These are phyloP conservation scores for Lumbricus terrestris DNA, from an alignment of 2,888 invertebrate species.

Conservation along the genomic window DNA sequence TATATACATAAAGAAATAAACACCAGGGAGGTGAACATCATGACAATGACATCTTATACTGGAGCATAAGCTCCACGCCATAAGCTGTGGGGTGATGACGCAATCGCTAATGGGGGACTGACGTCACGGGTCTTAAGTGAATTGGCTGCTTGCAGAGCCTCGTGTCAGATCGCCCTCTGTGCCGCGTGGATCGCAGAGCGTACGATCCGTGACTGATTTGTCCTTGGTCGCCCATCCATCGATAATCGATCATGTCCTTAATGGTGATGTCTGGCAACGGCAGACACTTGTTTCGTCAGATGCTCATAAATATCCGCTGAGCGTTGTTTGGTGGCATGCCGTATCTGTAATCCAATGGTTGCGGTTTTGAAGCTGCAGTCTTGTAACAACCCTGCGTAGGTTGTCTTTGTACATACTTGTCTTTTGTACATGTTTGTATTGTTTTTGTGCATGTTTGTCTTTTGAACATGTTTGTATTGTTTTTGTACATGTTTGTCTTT, in stretches of 20 bases:
- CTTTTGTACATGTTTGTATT: background rate
- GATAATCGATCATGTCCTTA: background rate
- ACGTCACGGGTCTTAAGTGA: background rate
- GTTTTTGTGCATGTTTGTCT: background rate
- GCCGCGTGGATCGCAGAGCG: background rate
- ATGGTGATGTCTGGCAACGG: background rate
- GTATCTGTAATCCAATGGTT: too few species aligned
- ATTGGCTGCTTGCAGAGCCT: background rate
- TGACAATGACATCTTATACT: background rate
- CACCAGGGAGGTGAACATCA: background rate
- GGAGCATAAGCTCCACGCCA: background rate
- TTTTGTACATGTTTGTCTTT: too few species aligned
- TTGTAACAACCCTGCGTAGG: background rate
- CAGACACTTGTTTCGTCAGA: background rate
- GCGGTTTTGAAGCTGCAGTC: background rate
- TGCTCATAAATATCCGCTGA: background rate
- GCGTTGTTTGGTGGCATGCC: background rate
- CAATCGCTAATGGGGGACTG: background rate
- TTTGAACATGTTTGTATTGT: background rate
- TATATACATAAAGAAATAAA: too few species aligned
- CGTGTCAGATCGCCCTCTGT: slow-evolving; percentile 3
- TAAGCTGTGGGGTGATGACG: background rate
- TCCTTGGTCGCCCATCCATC: background rate
- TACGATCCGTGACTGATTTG: slow-evolving; percentile 3
- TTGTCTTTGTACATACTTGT: too few species aligned